These are phyloP conservation scores for Heterochromis multidens DNA, from an alignment of 2,113 vertebrate species.

Conservation along the genomic window DNA sequence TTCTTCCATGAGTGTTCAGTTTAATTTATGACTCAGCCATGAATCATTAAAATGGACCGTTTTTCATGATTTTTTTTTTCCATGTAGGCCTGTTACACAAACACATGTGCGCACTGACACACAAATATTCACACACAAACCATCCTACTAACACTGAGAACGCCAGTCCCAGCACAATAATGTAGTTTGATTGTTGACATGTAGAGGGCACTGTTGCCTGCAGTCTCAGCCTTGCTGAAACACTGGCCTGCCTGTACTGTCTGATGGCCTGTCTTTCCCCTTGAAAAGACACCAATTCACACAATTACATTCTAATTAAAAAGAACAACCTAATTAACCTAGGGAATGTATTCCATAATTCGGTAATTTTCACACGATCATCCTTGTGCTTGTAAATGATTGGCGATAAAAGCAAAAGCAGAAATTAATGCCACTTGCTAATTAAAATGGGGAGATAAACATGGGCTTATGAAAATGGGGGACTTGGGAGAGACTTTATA, in stretches of 20 bases:
- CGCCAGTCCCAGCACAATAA: background rate
- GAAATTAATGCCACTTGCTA: slow-evolving; percentile 73
- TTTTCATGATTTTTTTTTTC: background rate
- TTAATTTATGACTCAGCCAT: slow-evolving; percentile 15
- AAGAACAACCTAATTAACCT: slow-evolving; percentile 77
- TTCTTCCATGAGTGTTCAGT: background rate
- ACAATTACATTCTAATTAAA: slow-evolving; percentile 77
- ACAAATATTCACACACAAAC: background rate
- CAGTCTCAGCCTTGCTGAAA: slow-evolving; percentile 14
- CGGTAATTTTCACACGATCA: slow-evolving; percentile 70
- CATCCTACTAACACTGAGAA: background rate
- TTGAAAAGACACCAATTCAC: slow-evolving; percentile 64
- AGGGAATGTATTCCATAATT: slow-evolving; percentile 73
- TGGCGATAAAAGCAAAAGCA: slow-evolving; percentile 72
- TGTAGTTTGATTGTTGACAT: background rate
- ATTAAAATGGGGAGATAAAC: slow-evolving; percentile 75
- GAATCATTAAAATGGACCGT: background rate
- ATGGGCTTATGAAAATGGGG: slow-evolving; percentile 58
- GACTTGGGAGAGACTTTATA: slow-evolving; percentile 65
- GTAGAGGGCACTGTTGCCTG: slow-evolving; percentile 68
- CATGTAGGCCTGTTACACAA: background rate
- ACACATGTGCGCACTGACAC: background rate
- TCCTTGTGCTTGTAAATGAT: slow-evolving; percentile 70
- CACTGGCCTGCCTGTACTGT: background rate
- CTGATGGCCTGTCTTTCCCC: slow-evolving; percentile 52